These are phyloP conservation scores for Oxygymnocypris stewartii DNA, from an alignment of 2,113 vertebrate species.

Conservation along the genomic window DNA sequence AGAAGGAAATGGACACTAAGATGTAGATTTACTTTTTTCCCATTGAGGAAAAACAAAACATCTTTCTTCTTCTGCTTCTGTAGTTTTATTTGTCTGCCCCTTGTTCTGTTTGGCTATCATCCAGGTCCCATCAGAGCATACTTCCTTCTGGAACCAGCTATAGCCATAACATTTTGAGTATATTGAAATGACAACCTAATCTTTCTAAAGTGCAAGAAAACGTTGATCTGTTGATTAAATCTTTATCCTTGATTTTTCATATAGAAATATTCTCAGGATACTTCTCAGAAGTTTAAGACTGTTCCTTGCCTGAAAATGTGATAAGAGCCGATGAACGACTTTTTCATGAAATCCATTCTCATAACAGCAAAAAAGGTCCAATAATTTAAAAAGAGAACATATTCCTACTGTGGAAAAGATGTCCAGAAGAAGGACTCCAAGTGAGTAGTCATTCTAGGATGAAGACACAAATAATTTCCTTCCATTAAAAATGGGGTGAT, in stretches of 20 bases:
- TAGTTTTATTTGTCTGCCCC: constrained; percentile 52
- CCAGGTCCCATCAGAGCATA: constrained; percentile 51
- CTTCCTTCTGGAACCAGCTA: constrained; percentile 38
- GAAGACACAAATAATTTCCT: neutral
- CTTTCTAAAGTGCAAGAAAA: neutral
- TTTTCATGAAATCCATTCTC: neutral
- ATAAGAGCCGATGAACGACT: neutral
- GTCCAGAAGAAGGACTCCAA: neutral
- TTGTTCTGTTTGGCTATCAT: constrained; percentile 57
- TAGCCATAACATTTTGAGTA: constrained; percentile 3
- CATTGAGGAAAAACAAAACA: constrained; percentile 22
- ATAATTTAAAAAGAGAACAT: neutral
- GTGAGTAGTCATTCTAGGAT: neutral
- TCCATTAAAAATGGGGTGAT: neutral
- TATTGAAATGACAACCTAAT: constrained; percentile 12
- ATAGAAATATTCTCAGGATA: neutral
- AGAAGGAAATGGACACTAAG: constrained; percentile 20
- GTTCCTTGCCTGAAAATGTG: neutral
- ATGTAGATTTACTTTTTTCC: constrained; percentile 35
- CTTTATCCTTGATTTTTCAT: neutral
- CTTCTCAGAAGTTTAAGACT: neutral
- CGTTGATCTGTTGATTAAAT: neutral
- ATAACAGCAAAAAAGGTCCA: neutral
- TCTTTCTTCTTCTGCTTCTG: constrained; percentile 19
- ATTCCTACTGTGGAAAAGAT: neutral